Percentiles rank a stretch among this genome's conserved stretches.
These are phyloP conservation scores for Falco rusticolus DNA, from an alignment of 2,797 vertebrate genomes.

Conservation along the genomic window DNA sequence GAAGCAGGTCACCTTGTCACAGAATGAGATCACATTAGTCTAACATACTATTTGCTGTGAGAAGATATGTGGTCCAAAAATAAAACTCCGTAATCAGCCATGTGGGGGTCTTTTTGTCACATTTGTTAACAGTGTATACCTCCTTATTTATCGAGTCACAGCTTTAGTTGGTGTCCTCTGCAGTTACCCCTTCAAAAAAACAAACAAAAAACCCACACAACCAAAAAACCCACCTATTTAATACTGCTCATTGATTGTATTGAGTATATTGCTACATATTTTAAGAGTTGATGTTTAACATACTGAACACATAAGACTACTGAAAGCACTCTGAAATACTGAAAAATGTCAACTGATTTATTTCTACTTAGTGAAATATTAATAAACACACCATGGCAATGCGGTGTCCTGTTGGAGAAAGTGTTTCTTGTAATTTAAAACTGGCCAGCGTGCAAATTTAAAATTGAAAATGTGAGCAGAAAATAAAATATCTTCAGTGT, in stretches of 20 bases:
- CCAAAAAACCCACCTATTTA: background rate
- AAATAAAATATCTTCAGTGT: background rate
- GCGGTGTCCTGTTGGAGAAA: accelerated
- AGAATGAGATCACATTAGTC: background rate
- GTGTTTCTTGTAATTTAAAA: background rate
- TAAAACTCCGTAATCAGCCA: background rate
- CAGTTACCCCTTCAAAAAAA: background rate
- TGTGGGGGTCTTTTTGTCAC: background rate
- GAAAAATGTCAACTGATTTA: background rate
- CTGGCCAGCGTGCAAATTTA: background rate
- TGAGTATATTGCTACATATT: background rate
- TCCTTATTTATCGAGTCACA: background rate
- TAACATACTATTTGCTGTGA: background rate
- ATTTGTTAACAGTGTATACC: background rate
- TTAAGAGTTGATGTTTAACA: background rate
- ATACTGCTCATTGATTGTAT: background rate
- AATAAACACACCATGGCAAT: background rate
- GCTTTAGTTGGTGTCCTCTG: background rate
- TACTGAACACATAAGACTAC: background rate
- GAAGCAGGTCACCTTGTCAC: background rate
- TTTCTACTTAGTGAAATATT: background rate
- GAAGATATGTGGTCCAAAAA: background rate
- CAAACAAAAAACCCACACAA: too few relatives aligned
- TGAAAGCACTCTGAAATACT: background rate
- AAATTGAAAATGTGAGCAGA: background rate